Evolutionary conservation across 2,797 vertebrate species (phyloP), one percentile per base, ranked within the genome.

Genomic region (Coilia nasus): DNA sequence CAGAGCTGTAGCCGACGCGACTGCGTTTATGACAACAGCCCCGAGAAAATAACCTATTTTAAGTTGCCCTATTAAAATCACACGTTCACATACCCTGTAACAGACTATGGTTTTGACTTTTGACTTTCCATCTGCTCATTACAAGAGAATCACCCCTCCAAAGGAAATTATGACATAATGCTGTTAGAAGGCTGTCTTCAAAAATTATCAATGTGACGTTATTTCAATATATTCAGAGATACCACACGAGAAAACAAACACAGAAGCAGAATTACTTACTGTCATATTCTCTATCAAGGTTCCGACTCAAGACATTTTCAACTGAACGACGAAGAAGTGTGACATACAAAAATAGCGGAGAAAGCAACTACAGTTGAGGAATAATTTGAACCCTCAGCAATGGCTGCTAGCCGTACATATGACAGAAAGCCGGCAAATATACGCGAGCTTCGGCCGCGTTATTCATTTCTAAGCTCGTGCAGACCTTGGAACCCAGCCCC

Each of bases 281-380:
- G 95, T 92, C 94, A 95, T 96, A 92, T 92, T 96, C 89, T 90
- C 83, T 84, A 88, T 6, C n/a, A 2, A 83, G 88, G 92, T 88
- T 89, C 86, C 91, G 88, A 91, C 94, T 96, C 96, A 96, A 94
- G 96, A 92, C 95, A 95, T 97, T 90, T 90, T 92, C 90, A 87
- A 91, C 90, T 86, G 88, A 91, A 91, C 90, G 85, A 85, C 91
- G 86, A 89, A 59, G 88, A 89, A 90, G 82, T 83, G 78, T 82
- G 82, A 62, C 67, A 81, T 57, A 84, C 67, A 83, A 80, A 85
- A 82, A 85, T 57, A 86, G 82, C 41, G 50, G 28, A 78, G 11
- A 41, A 50, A 80, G 78, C 64, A 57, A 83, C 84, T 59, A 78
- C 46, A 86, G 84, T 85, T 82, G 47, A 81, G 47, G 41, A 78